A percentile compares a stretch with the other conserved stretches of the same genome.
Evolutionary conservation across 2,888 invertebrate species (phyloP).

Genomic region (Amphipoea lucens): DNA sequence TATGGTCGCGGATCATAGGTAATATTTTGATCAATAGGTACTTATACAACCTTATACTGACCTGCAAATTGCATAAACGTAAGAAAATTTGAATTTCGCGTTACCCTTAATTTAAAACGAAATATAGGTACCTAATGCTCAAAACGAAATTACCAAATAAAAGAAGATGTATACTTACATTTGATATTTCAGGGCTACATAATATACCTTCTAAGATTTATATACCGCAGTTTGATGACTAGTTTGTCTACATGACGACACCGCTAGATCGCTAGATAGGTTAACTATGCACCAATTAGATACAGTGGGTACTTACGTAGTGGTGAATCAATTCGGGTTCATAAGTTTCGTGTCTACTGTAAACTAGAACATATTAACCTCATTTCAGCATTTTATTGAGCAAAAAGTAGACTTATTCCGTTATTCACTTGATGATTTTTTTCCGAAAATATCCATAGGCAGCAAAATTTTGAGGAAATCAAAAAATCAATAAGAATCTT

Average conservation of each 20-base stretch:
- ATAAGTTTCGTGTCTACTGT: conserved; percentile 67
- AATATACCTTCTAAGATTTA: conserved; percentile 17
- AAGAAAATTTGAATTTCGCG: background rate
- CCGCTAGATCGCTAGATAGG: conserved; percentile 30
- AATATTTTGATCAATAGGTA: background rate
- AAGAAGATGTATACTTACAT: conserved; percentile 9
- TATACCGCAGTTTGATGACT: conserved; percentile 6
- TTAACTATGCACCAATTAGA: conserved; percentile 51
- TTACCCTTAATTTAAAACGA: background rate
- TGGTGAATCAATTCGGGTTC: conserved; percentile 74
- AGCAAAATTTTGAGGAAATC: conserved; percentile 10
- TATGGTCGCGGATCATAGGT: background rate
- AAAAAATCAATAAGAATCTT: conserved; percentile 8
- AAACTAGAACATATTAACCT: conserved; percentile 78
- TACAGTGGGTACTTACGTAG: conserved; percentile 76
- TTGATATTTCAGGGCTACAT: conserved; percentile 1
- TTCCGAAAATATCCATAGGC: conserved; percentile 13
- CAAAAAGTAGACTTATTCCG: conserved; percentile 21
- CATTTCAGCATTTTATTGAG: conserved; percentile 65
- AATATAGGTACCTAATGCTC: background rate
- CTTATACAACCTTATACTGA: background rate
- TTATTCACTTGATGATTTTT: conserved; percentile 23
- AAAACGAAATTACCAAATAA: conserved; percentile 11
- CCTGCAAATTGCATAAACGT: background rate
- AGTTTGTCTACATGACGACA: conserved; percentile 23